Evolutionary conservation across 2,888 invertebrate species (phyloP).

Genomic region (Dromius quadrimaculatus): DNA sequence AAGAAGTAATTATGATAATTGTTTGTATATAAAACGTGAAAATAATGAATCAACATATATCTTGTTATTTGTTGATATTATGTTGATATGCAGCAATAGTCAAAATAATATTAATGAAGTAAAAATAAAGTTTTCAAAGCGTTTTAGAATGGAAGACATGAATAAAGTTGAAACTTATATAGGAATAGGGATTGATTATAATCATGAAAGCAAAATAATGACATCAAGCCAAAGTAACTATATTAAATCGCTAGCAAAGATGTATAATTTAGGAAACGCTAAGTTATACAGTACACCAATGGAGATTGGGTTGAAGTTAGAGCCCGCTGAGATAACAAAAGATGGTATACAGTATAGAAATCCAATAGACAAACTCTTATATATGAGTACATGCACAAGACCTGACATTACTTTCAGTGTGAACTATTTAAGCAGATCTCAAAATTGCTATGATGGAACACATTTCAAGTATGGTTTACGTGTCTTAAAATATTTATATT

Average conservation of each 20-base stretch:
- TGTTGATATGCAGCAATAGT: constrained; percentile 46
- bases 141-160: constrained; percentile 54
- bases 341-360: constrained; percentile 56
- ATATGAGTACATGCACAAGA: constrained; percentile 57
- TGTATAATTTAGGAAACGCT: constrained; percentile 50
- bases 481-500: constrained; percentile 59
- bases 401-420: constrained; percentile 60
- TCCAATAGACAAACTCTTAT: constrained; percentile 29
- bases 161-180: constrained; percentile 53
- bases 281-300: constrained; percentile 53
- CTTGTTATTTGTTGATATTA: constrained; percentile 51
- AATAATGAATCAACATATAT: constrained; percentile 27
- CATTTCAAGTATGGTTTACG: constrained; percentile 58
- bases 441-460: constrained; percentile 59
- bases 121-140: constrained; percentile 36
- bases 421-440: constrained; percentile 61
- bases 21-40: neutral
- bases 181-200: constrained; percentile 60
- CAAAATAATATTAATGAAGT: constrained; percentile 26
- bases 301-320: constrained; percentile 53
- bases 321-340: constrained; percentile 36
- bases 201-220: constrained; percentile 55
- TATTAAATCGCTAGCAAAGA: constrained; percentile 53
- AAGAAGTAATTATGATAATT: constrained; percentile 18
- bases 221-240: constrained; percentile 59